phyloP scores from a whole-genome alignment of 1,140 invertebrate genomes.

The Oryzaephilus surinamensis region DNA sequence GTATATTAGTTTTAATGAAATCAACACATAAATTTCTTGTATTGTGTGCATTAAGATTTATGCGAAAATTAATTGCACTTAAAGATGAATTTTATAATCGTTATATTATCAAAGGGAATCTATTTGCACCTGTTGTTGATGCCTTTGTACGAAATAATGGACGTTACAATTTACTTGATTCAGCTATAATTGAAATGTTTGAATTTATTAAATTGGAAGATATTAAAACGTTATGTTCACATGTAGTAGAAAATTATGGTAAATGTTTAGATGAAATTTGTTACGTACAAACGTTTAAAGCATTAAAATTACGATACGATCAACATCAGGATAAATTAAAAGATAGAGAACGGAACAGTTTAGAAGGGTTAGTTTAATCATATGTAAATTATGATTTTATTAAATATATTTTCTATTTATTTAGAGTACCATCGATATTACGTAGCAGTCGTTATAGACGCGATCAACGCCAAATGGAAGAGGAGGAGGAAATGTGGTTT shows the following conservation, averaged over 20 bases:
- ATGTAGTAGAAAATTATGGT: slow-evolving; percentile 92
- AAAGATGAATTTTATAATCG: slow-evolving; percentile 98
- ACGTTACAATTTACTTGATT: slow-evolving; percentile 94
- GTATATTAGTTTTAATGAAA: slow-evolving; percentile 93
- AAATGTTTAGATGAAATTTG: slow-evolving; percentile 86
- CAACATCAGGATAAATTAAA: slow-evolving; percentile 88
- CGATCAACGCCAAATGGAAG: slow-evolving; percentile 85
- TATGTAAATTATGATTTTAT: background rate
- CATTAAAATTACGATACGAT: slow-evolving; percentile 82
- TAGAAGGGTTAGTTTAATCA: slow-evolving; percentile 50
- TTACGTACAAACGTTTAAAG: slow-evolving; percentile 96
- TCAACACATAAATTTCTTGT: slow-evolving; percentile 97
- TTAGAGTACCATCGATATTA: slow-evolving; percentile 61
- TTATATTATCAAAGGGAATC: slow-evolving; percentile 90
- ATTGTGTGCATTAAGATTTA: slow-evolving; percentile 88
- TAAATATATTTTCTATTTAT: slow-evolving; percentile 5
- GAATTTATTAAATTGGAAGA: slow-evolving; percentile 97
- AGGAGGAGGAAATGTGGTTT: slow-evolving; percentile 99
- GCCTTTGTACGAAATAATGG: slow-evolving; percentile 94
- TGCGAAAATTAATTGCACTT: slow-evolving; percentile 92
- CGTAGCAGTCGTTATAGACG: slow-evolving; percentile 72
- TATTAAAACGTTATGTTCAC: slow-evolving; percentile 87
- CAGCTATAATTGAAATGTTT: slow-evolving; percentile 97
- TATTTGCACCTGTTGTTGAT: slow-evolving; percentile 93
- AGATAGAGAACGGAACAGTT: slow-evolving; percentile 64